phyloP scores from a whole-genome alignment of 1,140 invertebrate species.

The Melitaea cinxia region DNA sequence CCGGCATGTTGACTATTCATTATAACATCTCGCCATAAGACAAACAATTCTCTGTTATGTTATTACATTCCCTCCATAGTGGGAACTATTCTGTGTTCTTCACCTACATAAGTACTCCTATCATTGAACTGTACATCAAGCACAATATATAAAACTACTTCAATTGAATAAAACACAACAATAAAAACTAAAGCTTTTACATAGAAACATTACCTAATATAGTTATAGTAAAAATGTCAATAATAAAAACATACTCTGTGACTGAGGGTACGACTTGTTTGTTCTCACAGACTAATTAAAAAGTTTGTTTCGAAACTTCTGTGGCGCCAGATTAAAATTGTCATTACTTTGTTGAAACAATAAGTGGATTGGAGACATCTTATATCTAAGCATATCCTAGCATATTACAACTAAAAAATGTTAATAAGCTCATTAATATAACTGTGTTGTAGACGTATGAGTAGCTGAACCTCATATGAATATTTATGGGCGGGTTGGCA shows the following conservation, averaged over 20 bases:
- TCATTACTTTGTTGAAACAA: slow-evolving; percentile 60
- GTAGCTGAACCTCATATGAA: slow-evolving; percentile 63
- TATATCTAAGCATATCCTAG: not conserved
- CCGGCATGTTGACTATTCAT: slow-evolving; percentile 72
- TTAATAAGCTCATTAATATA: slow-evolving; percentile 44
- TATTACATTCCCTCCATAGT: slow-evolving; percentile 61
- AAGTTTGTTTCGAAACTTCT: slow-evolving; percentile 74
- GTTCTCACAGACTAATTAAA: slow-evolving; percentile 79
- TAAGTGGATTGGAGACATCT: slow-evolving; percentile 50
- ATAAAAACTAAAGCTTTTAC: no score
- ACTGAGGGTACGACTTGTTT: slow-evolving; percentile 73
- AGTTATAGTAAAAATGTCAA: slow-evolving; percentile 9
- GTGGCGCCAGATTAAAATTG: slow-evolving; percentile 60
- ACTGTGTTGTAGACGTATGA: slow-evolving; percentile 45
- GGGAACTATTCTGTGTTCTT: slow-evolving; percentile 28
- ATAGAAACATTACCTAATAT: not conserved
- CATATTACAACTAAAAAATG: slow-evolving; percentile 19
- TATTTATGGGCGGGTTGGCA: slow-evolving; percentile 66
- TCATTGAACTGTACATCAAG: no score
- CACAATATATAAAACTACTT: no score
- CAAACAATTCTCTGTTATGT: slow-evolving; percentile 66
- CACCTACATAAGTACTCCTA: slow-evolving; percentile 24
- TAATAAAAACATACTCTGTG: slow-evolving; percentile 46
- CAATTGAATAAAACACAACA: no score
- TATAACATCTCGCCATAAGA: slow-evolving; percentile 65